Evolutionary conservation across 2,113 vertebrate genomes (phyloP).

Genomic region (Trogon melanurus): DNA sequence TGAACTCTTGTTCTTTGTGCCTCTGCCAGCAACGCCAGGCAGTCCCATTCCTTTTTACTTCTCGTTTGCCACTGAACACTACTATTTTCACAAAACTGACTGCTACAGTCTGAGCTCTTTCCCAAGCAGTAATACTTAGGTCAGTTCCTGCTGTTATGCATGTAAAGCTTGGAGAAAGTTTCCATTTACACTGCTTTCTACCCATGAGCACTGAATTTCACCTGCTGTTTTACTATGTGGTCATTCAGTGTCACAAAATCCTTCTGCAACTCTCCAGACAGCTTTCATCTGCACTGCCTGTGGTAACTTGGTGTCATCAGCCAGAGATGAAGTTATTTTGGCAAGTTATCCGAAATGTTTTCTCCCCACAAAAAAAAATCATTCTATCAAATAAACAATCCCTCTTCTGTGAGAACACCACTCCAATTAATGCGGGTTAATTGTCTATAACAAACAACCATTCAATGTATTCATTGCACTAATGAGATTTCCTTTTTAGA

Average conservation of each 20-base stretch:
- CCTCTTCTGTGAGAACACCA: constrained; percentile 37
- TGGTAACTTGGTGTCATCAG: background rate
- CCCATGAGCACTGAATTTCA: background rate
- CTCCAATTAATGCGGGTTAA: constrained; percentile 58
- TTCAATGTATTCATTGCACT: constrained; percentile 57
- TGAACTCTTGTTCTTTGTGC: background rate
- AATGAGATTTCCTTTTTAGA: constrained; percentile 56
- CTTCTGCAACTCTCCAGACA: background rate
- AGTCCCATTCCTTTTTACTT: background rate
- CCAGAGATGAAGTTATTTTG: constrained; percentile 39
- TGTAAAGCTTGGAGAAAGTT: background rate
- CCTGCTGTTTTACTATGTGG: background rate
- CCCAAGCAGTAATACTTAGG: background rate
- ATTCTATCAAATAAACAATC: constrained; percentile 38
- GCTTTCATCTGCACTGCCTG: background rate
- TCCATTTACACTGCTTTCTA: background rate
- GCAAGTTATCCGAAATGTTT: background rate
- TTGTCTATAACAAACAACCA: constrained; percentile 60
- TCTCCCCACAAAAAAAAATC: background rate
- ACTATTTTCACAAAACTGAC: background rate
- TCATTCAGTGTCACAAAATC: background rate
- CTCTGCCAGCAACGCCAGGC: background rate
- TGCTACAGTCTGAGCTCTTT: background rate
- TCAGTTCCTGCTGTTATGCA: background rate
- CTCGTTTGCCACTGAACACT: background rate